phyloP scores from a whole-genome alignment of 2,888 invertebrate species.

The Cepaea hortensis region DNA sequence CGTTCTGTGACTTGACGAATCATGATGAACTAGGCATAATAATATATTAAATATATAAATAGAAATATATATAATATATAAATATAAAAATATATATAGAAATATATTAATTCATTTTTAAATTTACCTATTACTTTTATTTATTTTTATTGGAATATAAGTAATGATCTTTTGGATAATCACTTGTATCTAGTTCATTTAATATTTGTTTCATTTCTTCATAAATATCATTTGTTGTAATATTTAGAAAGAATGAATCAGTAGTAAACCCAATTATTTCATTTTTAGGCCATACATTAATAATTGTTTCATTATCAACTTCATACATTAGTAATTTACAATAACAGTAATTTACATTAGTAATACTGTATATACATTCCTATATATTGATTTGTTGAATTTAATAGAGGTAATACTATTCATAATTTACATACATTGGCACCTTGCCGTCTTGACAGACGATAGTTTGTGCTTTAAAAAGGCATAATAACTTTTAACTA shows the following conservation, averaged over 20 bases:
- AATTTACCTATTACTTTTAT: conserved; percentile 37
- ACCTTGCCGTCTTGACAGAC: too few species aligned
- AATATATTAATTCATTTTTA: conserved; percentile 43
- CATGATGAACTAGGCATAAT: too few species aligned
- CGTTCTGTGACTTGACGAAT: too few species aligned
- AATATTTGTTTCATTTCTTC: conserved; percentile 48
- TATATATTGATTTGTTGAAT: conserved; percentile 50
- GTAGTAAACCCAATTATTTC: conserved; percentile 33
- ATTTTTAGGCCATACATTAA: conserved; percentile 8
- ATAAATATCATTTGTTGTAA: conserved; percentile 47
- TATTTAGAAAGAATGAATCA: conserved; percentile 29
- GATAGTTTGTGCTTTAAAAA: too few species aligned
- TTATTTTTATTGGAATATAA: conserved; percentile 45
- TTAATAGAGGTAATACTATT: conserved; percentile 41
- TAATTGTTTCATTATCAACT: conserved; percentile 48
- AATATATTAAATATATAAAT: too few species aligned
- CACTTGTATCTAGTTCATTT: conserved; percentile 47
- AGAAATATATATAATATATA: too few species aligned
- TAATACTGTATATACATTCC: conserved; percentile 42
- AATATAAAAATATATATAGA: too few species aligned
- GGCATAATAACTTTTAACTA: too few species aligned
- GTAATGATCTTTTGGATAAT: conserved; percentile 48
- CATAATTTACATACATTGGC: too few species aligned
- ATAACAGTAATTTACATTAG: conserved; percentile 37
- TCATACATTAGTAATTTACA: conserved; percentile 44